Evolutionary conservation across 2,797 vertebrate genomes (phyloP), one percentile per base, ranked within the genome.

Genomic region (Oryzias dopingdopingensis): DNA sequence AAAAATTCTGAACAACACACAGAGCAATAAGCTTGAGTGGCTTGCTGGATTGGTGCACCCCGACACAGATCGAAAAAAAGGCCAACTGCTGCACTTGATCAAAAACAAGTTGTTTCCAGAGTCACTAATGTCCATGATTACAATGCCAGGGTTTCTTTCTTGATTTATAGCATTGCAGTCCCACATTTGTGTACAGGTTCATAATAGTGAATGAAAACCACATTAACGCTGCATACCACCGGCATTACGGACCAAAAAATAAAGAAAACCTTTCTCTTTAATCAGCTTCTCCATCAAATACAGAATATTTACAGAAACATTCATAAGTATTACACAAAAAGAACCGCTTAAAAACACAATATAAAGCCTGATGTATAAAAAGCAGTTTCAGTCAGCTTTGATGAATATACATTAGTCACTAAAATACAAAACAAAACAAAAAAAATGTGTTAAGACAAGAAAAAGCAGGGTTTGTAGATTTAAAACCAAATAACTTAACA

Each of bases 1-100:
- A 77, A 80, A 72, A 64, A 56, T 65, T 75, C 79, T 79, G 70
- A 79, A 70, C 56, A 84, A 76, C 71, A 77, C 62, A 81, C 53
- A 80, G 57, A 74, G 77, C 69, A 76, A 73, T 65, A 75, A 49
- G 65, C 61, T 75, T 70, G 44, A 69, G 52, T 72, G 68, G 59
- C 62, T 74, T 42, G 4, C 37, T 48, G 65, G 68, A 74, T 65
- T 68, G 65, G 62, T 68, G 78, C 67, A 69, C 65, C 67, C 40
- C 56, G 70, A 81, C 74, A 57, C 24, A 67, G 78, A 79, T 37
- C 8, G 29, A 10, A 24, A 83, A 84, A 46, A 77, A 68, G 58
- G 72, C 63, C 44, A 62, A 14, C 58, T 8, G 29, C 58, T 15
- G 52, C 52, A 59, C 62, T 67, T 62, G 49, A 61, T 51, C 45